Base-by-base conservation (phyloP, 2,888 invertebrate genomes). In the Andrena dorsata region DNA sequence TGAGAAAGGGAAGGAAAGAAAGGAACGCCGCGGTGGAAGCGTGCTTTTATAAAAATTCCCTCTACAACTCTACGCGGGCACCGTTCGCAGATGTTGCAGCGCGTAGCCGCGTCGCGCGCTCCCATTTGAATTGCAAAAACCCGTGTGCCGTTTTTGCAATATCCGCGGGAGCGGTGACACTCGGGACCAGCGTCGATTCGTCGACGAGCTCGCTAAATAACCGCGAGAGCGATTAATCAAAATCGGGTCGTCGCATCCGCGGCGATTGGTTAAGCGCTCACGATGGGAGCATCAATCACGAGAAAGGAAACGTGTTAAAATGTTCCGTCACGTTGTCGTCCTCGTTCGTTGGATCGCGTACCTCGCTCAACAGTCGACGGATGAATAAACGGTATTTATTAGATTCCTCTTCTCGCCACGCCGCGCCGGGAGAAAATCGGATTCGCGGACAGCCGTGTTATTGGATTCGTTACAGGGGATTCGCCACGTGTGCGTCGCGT, bases 401-500 rank as follows among this genome's bases (percentile, higher is more conserved):
- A 66, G 73, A 73, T 73, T 65, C 8, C 72, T 41, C 53, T 23
- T 20, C 41, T 73, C 10, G 32, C 10, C 35, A 10, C 23, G 23
- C 23, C 23, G 26, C 13, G 41, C 41, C 20, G 20, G 10, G 28
- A 23, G 75, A 41, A 76, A 76, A 76, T 76, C 72, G 63, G 72
- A 58, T 72, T 76, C 23, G 63, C 26, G 63, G 72, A 71, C 26
- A 30, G 13, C 28, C 41, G 71, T 56, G 51, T 72, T 64, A 72
- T 72, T 64, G 72, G 72, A 56, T 76, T 72, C 72, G 56, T 47
- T 64, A 41, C 64, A 64, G 7, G 72, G 64, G 70, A 63, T 76
- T 71, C 61, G 35, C 26, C 5, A 26, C 32, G 51, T 28, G 20
- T 26, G 35, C 8, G 7, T 63, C 23, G 71, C 13, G 53, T 71